phyloP scores from a whole-genome alignment of 2,797 vertebrate species.

The Spea hammondii region DNA sequence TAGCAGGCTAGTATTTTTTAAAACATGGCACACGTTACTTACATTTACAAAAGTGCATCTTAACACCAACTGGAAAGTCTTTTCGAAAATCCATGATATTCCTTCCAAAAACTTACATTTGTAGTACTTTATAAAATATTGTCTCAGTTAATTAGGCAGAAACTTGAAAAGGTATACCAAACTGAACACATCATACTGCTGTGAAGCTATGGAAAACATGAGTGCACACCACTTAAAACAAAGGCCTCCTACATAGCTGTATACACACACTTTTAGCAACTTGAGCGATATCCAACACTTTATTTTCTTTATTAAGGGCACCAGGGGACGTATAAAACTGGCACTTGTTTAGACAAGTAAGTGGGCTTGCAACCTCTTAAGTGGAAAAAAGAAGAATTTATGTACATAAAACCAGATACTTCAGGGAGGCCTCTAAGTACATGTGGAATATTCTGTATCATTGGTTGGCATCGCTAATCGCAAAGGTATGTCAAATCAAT shows the following conservation, averaged over 20 bases:
- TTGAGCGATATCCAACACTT: constrained; percentile 44
- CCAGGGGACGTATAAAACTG: constrained; percentile 50
- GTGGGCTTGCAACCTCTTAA: constrained; percentile 45
- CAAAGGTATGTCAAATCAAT: constrained; percentile 11
- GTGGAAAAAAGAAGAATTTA: constrained; percentile 43
- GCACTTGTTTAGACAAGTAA: constrained; percentile 51
- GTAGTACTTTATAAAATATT: constrained; percentile 6
- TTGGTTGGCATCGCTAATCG: constrained; percentile 19
- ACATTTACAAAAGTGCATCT: too few relatives aligned
- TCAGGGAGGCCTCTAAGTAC: constrained; percentile 22
- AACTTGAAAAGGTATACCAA: constrained; percentile 23
- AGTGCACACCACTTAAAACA: constrained; percentile 38
- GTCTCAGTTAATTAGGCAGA: constrained; percentile 24
- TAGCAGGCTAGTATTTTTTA: neutral
- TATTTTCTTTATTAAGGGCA: constrained; percentile 45
- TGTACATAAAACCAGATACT: constrained; percentile 47
- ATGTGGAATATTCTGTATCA: constrained; percentile 39
- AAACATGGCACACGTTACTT: neutral
- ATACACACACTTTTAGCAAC: constrained; percentile 45
- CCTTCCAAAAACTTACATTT: too few relatives aligned
- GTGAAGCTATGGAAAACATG: constrained; percentile 51
- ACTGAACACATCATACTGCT: constrained; percentile 27
- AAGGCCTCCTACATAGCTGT: constrained; percentile 41
- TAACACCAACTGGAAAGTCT: too few relatives aligned
- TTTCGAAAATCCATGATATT: too few relatives aligned